Base-by-base conservation (phyloP, 2,888 invertebrate genomes). In the Phlogophora meticulosa region DNA sequence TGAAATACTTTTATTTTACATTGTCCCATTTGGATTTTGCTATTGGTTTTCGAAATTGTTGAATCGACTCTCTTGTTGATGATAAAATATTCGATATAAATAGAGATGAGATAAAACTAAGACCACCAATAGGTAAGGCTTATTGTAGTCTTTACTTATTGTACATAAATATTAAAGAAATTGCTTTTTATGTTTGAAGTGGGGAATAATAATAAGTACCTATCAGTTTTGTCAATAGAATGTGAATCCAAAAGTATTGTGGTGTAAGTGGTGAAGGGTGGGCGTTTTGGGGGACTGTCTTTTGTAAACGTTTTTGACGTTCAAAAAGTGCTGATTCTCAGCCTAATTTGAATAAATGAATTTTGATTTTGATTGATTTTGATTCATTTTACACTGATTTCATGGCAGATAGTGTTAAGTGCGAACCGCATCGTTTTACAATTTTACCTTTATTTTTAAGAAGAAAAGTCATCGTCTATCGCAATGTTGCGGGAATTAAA, bases 1-100 rank as follows among this genome's bases (percentile, higher is more conserved):
- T 83, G 80, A 83, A 79, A 72, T 82, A 77, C 77, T 87, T 89
- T 90, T 87, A 88, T 87, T 77, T 76, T 63, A 64, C 53, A 62
- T 67, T 73, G 59, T 61, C 56, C 53, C 53, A 59, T 68, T 73
- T 40, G 15, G 52, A 51, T 58, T 73, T 69, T 71, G 53, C 59
- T 70, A 69, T 74, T 67, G 72, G 53, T 66, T 71, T 74, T 58
- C 15, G 24, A 70, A 66, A 61, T 38, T 67, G 61, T 69, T 62
- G 52, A 68, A 72, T 69, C 34, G 49, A 36, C 59, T 76, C 57
- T 66, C 34, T 57, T 46, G 10, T 63, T 68, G 46, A 65, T 65
- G 46, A 55, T 75, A 66, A 75, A 63, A 61, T 77, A 74, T 66
- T 45, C 0, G 20, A 55, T 48, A 22, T 67, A 57, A 52, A 58